Evolutionary conservation across 2,888 invertebrate genomes (phyloP).

Genomic region (Lomographa bimaculata): DNA sequence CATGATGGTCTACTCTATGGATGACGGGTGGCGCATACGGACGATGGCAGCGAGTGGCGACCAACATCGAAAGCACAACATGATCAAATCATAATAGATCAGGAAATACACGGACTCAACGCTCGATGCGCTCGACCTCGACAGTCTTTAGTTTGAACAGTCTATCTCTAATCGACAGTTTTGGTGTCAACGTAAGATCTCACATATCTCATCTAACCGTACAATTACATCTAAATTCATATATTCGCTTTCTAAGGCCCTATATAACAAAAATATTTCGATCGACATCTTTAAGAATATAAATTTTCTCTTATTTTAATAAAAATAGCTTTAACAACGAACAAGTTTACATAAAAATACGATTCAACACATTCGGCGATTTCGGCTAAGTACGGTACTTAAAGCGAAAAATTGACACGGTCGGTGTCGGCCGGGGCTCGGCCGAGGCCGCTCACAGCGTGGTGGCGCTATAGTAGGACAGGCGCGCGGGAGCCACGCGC

Average conservation of each 20-base stretch:
- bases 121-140: constrained; percentile 75
- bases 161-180: constrained; percentile 67
- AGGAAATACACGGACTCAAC: constrained; percentile 63
- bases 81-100: constrained; percentile 67
- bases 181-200: constrained; percentile 72
- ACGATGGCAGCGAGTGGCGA: constrained; percentile 70
- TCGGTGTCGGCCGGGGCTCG: constrained; percentile 11
- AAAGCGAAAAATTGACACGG: constrained; percentile 80
- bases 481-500: constrained; percentile 48
- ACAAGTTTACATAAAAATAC: constrained; percentile 79
- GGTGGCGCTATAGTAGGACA: constrained; percentile 67
- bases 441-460: constrained; percentile 58
- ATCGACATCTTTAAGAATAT: constrained; percentile 78
- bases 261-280: constrained; percentile 80
- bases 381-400: constrained; percentile 72
- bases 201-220: constrained; percentile 64
- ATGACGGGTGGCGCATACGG: constrained; percentile 69
- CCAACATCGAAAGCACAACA: constrained; percentile 80
- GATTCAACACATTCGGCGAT: constrained; percentile 73
- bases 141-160: constrained; percentile 77
- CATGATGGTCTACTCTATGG: constrained; percentile 63
- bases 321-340: constrained; percentile 81
- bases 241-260: constrained; percentile 72
- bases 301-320: constrained; percentile 73
- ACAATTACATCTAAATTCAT: constrained; percentile 74